phyloP scores from a whole-genome alignment of 2,888 invertebrate genomes.

The Apantesis nais region DNA sequence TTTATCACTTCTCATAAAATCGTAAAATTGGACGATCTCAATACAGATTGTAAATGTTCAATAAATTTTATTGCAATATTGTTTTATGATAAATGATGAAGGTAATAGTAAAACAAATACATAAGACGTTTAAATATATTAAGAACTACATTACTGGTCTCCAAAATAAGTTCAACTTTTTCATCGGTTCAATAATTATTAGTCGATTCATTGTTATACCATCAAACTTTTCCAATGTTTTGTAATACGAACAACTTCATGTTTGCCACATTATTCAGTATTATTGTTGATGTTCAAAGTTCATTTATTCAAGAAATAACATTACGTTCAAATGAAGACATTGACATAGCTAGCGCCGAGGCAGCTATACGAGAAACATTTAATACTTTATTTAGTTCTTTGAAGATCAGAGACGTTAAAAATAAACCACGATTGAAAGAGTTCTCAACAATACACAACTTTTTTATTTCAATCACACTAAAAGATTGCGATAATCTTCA shows the following conservation, averaged over 20 bases:
- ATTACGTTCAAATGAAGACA: slow-evolving; percentile 44
- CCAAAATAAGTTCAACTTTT: neutral
- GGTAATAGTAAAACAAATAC: neutral
- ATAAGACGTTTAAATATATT: neutral
- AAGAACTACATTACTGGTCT: neutral
- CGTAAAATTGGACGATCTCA: neutral
- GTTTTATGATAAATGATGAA: neutral
- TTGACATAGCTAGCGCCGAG: slow-evolving; percentile 52
- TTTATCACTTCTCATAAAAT: neutral
- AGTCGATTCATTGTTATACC: neutral
- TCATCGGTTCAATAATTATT: neutral
- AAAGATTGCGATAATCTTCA: slow-evolving; percentile 57
- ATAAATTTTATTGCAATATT: neutral
- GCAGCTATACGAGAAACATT: slow-evolving; percentile 52
- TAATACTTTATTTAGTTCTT: slow-evolving; percentile 57
- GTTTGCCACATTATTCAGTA: slow-evolving; percentile 21
- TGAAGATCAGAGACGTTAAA: slow-evolving; percentile 52
- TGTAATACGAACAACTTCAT: neutral
- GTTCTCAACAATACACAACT: slow-evolving; percentile 59
- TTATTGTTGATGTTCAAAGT: slow-evolving; percentile 28
- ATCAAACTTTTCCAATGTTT: slow-evolving; percentile 1
- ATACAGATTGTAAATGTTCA: neutral
- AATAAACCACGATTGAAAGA: slow-evolving; percentile 52
- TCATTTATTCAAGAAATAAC: no score
- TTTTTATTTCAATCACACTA: slow-evolving; percentile 57